phyloP scores from a whole-genome alignment of 2,113 vertebrate species.

The Psephotus haematonotus region DNA sequence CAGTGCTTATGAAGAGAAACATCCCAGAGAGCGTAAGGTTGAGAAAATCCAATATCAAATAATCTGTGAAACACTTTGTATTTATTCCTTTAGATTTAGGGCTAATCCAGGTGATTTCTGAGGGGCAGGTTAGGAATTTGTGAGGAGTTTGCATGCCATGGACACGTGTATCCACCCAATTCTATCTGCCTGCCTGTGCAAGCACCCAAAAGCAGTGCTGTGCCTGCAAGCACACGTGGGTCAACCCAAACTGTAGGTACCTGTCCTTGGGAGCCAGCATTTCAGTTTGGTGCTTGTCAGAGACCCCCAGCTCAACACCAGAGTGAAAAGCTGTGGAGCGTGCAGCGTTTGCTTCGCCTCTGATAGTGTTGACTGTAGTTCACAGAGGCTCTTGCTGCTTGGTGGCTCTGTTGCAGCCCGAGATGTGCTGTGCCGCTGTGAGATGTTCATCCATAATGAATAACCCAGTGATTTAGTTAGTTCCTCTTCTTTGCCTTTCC shows the following conservation, averaged over 20 bases:
- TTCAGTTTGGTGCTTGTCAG: not conserved
- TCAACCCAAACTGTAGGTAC: not conserved
- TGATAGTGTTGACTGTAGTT: not conserved
- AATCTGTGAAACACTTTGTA: not conserved
- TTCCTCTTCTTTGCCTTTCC: conserved; percentile 49
- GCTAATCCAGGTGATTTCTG: not conserved
- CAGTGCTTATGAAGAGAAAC: not conserved
- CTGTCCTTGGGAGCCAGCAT: not conserved
- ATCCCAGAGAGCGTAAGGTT: not conserved
- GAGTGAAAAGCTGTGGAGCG: not conserved
- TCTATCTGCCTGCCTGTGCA: not conserved
- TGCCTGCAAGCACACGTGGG: not conserved
- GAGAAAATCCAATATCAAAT: not conserved
- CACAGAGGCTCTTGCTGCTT: not conserved
- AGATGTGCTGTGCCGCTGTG: not conserved
- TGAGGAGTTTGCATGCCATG: not conserved
- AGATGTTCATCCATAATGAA: conserved; percentile 56
- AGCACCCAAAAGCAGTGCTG: not conserved
- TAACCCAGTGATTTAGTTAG: conserved; percentile 49
- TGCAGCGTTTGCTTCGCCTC: not conserved
- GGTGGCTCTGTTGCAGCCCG: not conserved
- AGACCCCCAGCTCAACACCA: not conserved
- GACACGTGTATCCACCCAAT: not conserved
- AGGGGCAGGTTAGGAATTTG: not conserved
- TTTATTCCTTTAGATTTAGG: not conserved